Conservation (phyloP, 2,113 vertebrate genomes). For the Gallinago jamesoni region DNA sequence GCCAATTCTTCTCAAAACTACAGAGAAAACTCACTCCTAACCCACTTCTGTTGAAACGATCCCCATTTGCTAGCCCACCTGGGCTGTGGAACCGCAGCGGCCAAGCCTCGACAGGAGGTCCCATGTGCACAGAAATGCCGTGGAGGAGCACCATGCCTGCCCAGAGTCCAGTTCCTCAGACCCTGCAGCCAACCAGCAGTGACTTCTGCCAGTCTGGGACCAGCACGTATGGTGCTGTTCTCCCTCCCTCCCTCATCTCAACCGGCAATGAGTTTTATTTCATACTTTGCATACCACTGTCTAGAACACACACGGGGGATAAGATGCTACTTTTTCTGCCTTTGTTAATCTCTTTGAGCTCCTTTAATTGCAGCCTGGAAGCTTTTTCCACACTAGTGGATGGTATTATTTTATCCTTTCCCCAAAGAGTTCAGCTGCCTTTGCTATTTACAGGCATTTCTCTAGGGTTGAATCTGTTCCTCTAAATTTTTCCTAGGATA, state of each 20-base stretch:
- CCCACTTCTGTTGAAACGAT: fast-evolving
- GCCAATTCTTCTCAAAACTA: not conserved
- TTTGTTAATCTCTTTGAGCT: not conserved
- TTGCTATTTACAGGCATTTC: constrained; percentile 38
- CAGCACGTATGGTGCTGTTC: fast-evolving
- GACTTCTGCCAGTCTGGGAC: not conserved
- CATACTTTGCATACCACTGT: fast-evolving
- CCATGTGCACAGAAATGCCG: fast-evolving
- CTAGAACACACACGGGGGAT: fast-evolving
- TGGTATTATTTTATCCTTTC: constrained; percentile 21
- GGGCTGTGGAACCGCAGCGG: fast-evolving
- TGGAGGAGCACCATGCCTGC: not conserved
- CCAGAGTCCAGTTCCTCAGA: fast-evolving
- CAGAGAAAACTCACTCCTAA: not conserved
- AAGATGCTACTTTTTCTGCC: not conserved
- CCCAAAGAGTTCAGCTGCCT: constrained; percentile 11
- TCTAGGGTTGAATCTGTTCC: not conserved
- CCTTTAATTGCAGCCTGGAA: constrained; percentile 40
- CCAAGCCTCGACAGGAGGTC: fast-evolving
- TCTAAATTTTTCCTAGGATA: not conserved
- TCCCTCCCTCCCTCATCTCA: not conserved
- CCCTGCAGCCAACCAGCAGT: fast-evolving
- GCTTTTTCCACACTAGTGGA: not conserved
- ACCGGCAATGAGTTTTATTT: not conserved
- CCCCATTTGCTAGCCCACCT: not conserved